Percentiles rank a stretch among this genome's conserved stretches.
phyloP scores from a whole-genome alignment of 2,888 invertebrate genomes.

The Tuta absoluta region DNA sequence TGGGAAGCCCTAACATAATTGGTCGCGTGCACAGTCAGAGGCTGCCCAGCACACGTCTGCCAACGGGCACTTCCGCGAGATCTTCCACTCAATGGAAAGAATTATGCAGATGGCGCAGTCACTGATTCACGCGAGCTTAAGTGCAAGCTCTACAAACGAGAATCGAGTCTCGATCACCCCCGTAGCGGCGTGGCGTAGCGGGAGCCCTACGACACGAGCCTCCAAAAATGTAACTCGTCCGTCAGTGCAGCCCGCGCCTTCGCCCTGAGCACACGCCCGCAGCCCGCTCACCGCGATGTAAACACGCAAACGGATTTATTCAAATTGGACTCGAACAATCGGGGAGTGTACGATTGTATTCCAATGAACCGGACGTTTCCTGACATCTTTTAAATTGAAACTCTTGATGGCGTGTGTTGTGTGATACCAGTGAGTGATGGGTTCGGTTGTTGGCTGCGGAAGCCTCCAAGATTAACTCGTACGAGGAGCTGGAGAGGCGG shows the following conservation, averaged over 20 bases:
- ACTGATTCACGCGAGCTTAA: conserved; percentile 63
- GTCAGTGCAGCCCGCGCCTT: conserved; percentile 60
- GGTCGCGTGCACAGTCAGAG: conserved; percentile 50
- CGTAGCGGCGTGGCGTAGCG: conserved; percentile 68
- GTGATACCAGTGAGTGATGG: conserved; percentile 54
- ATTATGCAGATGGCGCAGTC: conserved; percentile 33
- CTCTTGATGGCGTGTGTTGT: conserved; percentile 5
- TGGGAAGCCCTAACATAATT: conserved; percentile 42
- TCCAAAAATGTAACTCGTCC: conserved; percentile 33
- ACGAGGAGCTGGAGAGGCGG: conserved; percentile 67
- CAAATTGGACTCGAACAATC: conserved; percentile 61
- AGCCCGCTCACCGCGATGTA: conserved; percentile 28
- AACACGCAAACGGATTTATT: conserved; percentile 49
- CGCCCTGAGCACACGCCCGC: conserved; percentile 53
- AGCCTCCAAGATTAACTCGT: conserved; percentile 74
- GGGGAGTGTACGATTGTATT: conserved; percentile 57
- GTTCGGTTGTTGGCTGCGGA: conserved; percentile 45
- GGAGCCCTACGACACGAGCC: conserved; percentile 40
- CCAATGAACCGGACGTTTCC: conserved; percentile 47
- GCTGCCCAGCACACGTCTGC: conserved; percentile 28
- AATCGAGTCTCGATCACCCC: conserved; percentile 52
- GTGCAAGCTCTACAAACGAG: conserved; percentile 11
- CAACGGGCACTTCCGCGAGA: conserved; percentile 39
- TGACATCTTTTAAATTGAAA: too few relatives aligned
- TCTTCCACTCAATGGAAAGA: conserved; percentile 46